Percentiles rank a stretch among this genome's conserved stretches.
Evolutionary conservation across 2,113 vertebrate species (phyloP).

Genomic region (Barbus barbus): DNA sequence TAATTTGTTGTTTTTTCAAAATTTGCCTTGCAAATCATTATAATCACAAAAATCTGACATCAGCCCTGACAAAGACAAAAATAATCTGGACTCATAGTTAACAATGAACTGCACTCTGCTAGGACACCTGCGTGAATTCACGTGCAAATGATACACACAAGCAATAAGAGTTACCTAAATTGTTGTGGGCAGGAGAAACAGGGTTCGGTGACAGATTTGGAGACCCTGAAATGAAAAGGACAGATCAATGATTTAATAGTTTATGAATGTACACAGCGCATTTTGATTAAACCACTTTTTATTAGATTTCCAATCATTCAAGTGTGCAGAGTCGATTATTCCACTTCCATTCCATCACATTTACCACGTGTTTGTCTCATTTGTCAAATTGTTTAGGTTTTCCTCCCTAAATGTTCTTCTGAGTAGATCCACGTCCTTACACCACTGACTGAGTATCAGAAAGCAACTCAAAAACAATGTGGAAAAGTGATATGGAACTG

Average conservation of each 20-base stretch:
- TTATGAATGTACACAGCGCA: not conserved
- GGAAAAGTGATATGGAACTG: not conserved
- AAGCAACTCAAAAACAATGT: not conserved
- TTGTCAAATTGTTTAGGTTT: not conserved
- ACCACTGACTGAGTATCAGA: not conserved
- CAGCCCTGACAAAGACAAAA: too few species aligned
- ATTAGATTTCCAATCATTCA: not conserved
- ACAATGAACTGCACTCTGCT: too few species aligned
- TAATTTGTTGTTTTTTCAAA: too few species aligned
- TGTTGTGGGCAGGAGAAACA: constrained; percentile 93
- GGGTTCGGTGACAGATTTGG: constrained; percentile 96
- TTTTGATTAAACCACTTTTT: not conserved
- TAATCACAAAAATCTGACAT: too few species aligned
- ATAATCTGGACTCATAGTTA: too few species aligned
- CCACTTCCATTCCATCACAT: not conserved
- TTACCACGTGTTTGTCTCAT: not conserved
- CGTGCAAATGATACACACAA: not conserved
- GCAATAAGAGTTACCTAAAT: constrained; percentile 83
- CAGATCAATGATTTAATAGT: not conserved
- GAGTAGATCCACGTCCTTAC: not conserved
- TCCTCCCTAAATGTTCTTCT: not conserved
- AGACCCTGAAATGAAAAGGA: constrained; percentile 80
- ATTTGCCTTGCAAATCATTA: too few species aligned
- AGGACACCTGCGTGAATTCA: too few species aligned
- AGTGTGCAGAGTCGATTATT: not conserved